Percentiles rank a stretch among this genome's conserved stretches.
phyloP scores from a whole-genome alignment of 2,113 vertebrate genomes.

The Calidris pygmaea region DNA sequence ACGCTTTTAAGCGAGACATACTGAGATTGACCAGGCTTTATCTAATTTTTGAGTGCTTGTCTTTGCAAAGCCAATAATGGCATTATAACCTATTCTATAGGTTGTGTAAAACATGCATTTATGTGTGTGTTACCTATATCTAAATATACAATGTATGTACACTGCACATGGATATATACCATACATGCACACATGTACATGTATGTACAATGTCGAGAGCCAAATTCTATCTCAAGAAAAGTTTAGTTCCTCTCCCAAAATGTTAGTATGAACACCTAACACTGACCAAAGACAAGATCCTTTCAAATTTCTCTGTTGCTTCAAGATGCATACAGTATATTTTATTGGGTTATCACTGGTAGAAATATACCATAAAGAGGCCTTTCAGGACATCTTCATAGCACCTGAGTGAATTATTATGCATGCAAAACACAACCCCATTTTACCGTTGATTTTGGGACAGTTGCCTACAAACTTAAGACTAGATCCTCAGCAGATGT shows the following conservation, averaged over 20 bases:
- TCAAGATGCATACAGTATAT: neutral
- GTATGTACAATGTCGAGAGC: neutral
- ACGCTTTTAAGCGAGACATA: neutral
- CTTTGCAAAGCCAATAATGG: neutral
- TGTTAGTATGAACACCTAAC: neutral
- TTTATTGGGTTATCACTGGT: neutral
- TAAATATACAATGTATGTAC: neutral
- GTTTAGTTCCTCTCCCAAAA: neutral
- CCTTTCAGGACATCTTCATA: neutral
- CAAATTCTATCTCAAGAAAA: neutral
- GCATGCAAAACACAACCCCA: neutral
- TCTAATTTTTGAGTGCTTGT: neutral
- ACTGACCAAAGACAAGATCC: neutral
- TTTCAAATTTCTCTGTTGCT: neutral
- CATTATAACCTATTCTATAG: neutral
- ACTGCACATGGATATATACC: neutral
- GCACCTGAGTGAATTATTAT: neutral
- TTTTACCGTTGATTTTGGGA: neutral
- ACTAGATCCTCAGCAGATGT: neutral
- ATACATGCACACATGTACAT: neutral
- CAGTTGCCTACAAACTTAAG: neutral
- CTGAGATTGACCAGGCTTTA: neutral
- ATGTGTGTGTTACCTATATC: neutral
- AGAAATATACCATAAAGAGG: neutral
- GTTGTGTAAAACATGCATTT: neutral